Percentiles rank a stretch among this genome's conserved stretches.
Evolutionary conservation across 2,888 invertebrate species (phyloP).

Genomic region (Portevinia maculata): DNA sequence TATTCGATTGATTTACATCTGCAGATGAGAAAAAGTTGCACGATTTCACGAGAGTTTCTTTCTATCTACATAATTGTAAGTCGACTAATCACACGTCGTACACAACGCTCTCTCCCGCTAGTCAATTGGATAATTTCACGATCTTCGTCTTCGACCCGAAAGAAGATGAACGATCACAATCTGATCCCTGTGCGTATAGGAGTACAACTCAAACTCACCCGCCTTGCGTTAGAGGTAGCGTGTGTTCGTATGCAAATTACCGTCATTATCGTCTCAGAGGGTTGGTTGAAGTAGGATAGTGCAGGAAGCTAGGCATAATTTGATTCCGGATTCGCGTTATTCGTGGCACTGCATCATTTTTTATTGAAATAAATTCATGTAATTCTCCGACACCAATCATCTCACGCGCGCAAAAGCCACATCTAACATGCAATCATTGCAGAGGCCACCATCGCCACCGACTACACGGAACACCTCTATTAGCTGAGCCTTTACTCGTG

Average conservation of each 20-base stretch:
- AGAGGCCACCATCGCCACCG: slow-evolving; percentile 59
- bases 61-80: slow-evolving; percentile 59
- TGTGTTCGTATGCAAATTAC: slow-evolving; percentile 73
- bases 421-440: slow-evolving; percentile 69
- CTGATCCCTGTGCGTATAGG: slow-evolving; percentile 59
- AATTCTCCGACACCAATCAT: slow-evolving; percentile 71
- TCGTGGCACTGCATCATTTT: slow-evolving; percentile 66
- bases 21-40: slow-evolving; percentile 12
- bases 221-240: slow-evolving; percentile 46
- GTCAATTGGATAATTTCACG: slow-evolving; percentile 73
- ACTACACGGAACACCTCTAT: slow-evolving; percentile 68
- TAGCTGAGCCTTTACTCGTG: slow-evolving; percentile 39
- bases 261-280: slow-evolving; percentile 62
- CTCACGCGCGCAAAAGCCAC: slow-evolving; percentile 62
- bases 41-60: slow-evolving; percentile 44
- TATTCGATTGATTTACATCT: slow-evolving; percentile 65
- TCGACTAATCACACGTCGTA: slow-evolving; percentile 64
- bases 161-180: slow-evolving; percentile 61
- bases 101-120: slow-evolving; percentile 42
- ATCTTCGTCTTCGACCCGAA: slow-evolving; percentile 14
- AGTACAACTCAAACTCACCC: slow-evolving; percentile 51
- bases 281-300: slow-evolving; percentile 48
- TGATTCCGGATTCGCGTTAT: slow-evolving; percentile 59
- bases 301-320: slow-evolving; percentile 45
- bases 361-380: slow-evolving; percentile 74